Conservation (phyloP, 2,113 vertebrate genomes). For the Petrocephalus microphthalmus region DNA sequence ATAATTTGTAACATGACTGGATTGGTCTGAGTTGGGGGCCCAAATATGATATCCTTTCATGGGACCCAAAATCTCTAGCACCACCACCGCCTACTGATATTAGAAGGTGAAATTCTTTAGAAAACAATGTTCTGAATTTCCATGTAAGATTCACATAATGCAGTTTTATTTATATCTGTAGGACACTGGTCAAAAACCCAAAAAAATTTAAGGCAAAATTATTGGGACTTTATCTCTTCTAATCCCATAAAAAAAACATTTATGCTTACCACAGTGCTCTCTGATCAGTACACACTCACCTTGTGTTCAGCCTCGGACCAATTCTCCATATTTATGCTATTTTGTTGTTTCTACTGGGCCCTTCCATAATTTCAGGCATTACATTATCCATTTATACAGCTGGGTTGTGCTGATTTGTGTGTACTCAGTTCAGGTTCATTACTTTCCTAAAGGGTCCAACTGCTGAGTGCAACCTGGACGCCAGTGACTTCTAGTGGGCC, state of each 20-base stretch:
- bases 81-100: too few species aligned
- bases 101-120: too few species aligned
- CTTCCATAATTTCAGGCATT: neutral
- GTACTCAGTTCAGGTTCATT: neutral
- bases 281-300: neutral
- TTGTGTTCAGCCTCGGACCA: neutral
- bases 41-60: neutral
- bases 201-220: neutral
- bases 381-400: neutral
- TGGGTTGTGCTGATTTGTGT: neutral
- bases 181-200: neutral
- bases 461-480: neutral
- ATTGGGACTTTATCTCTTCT: neutral
- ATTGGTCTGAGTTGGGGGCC: neutral
- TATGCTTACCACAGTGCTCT: neutral
- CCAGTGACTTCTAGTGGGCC: neutral
- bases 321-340: neutral
- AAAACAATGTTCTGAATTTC: neutral
- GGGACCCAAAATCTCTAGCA: too few species aligned
- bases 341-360: neutral
- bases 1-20: neutral
- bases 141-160: neutral
- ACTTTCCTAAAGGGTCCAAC: neutral
- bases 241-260: neutral
- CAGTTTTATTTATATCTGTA: neutral